Evolutionary conservation across 2,797 vertebrate genomes (phyloP).

Genomic region (Falco concolor): DNA sequence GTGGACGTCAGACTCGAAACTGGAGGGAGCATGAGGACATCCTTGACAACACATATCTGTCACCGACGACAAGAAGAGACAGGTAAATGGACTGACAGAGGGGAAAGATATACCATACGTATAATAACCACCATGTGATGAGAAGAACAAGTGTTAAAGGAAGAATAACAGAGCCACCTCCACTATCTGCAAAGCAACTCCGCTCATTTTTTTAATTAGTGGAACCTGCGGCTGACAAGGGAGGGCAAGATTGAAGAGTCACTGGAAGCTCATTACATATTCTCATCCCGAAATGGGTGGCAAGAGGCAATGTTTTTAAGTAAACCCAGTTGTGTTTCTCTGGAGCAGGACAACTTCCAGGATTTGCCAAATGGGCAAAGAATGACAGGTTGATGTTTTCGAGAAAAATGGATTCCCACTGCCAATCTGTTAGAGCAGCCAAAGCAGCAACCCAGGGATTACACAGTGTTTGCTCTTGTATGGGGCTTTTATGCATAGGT

Average conservation of each 20-base stretch:
- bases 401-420: background rate
- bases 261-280: background rate
- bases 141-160: constrained; percentile 6
- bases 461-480: background rate
- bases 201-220: constrained; percentile 17
- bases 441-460: background rate
- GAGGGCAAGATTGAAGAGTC: background rate
- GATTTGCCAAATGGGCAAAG: background rate
- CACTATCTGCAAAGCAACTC: background rate
- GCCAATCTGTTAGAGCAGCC: background rate
- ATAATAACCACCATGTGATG: constrained; percentile 3
- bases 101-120: background rate
- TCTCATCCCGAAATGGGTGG: background rate
- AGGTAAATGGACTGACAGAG: constrained; percentile 6
- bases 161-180: background rate
- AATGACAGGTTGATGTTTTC: background rate
- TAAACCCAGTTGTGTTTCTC: background rate
- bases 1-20: background rate
- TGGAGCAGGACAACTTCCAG: constrained; percentile 3
- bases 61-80: background rate
- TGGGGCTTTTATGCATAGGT: background rate
- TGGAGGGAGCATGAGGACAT: constrained; percentile 25
- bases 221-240: background rate
- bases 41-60: constrained; percentile 10
- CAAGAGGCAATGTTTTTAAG: background rate